Evolutionary conservation across 2,888 invertebrate species (phyloP).

Genomic region (Gymnoscelis rufifasciata): DNA sequence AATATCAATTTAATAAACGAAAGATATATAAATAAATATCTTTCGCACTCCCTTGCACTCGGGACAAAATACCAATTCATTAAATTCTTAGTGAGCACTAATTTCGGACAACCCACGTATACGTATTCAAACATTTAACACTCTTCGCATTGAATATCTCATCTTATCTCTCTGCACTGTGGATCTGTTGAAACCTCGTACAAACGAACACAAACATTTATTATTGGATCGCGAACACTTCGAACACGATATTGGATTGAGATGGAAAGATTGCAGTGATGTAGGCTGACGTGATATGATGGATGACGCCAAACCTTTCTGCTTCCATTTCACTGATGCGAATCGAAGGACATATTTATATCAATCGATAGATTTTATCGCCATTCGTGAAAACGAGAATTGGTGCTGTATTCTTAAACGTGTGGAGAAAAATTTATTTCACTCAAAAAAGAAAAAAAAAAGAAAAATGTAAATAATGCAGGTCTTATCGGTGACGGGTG

Average conservation of each 20-base stretch:
- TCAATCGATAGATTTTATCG: background rate
- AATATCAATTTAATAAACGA: too few relatives aligned
- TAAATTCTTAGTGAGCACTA: too few relatives aligned
- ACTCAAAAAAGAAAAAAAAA: too few relatives aligned
- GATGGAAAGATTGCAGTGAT: constrained; percentile 49
- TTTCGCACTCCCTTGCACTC: too few relatives aligned
- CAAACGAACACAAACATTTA: constrained; percentile 24
- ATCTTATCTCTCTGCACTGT: background rate
- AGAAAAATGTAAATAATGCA: too few relatives aligned
- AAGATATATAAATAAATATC: too few relatives aligned
- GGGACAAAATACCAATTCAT: too few relatives aligned
- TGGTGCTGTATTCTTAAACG: too few relatives aligned
- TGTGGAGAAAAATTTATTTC: too few relatives aligned
- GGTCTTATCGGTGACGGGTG: too few relatives aligned
- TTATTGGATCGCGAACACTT: constrained; percentile 37
- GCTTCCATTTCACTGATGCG: constrained; percentile 32
- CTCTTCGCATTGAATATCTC: too few relatives aligned
- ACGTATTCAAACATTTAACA: background rate
- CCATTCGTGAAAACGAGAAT: too few relatives aligned
- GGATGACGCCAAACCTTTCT: constrained; percentile 44
- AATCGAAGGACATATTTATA: constrained; percentile 9
- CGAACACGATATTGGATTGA: constrained; percentile 44
- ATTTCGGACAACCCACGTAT: background rate
- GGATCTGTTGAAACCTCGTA: constrained; percentile 4
- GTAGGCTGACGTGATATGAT: constrained; percentile 46